phyloP scores from a whole-genome alignment of 2,888 invertebrate species.

The Linhomoeus sp. region DNA sequence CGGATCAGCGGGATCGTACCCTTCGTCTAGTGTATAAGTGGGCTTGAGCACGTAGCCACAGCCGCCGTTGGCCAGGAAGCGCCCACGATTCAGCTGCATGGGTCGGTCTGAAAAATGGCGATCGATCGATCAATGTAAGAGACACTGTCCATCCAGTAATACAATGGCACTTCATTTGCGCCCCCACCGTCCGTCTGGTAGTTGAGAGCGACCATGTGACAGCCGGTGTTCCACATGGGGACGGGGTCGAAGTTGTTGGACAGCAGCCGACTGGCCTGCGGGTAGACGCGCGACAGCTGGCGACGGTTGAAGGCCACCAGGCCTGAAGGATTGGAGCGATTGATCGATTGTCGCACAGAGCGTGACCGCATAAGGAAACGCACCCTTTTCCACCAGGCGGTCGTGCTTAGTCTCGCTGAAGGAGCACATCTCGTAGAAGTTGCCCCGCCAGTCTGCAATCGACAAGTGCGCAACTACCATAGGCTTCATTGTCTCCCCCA shows the following conservation, averaged over 20 bases:
- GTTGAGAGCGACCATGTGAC: conserved; percentile 91
- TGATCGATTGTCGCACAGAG: too few species aligned
- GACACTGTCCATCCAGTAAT: too few species aligned
- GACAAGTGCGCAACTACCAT: background rate
- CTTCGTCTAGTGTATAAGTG: conserved; percentile 57
- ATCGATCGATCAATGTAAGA: too few species aligned
- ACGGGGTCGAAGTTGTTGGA: conserved; percentile 92
- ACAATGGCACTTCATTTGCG: too few species aligned
- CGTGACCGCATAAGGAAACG: conserved; percentile 9
- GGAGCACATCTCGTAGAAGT: conserved; percentile 82
- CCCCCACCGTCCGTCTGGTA: conserved; percentile 57
- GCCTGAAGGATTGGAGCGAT: too few species aligned
- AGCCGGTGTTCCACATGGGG: conserved; percentile 81
- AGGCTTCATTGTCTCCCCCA: too few species aligned
- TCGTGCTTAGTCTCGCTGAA: conserved; percentile 91
- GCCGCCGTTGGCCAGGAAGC: conserved; percentile 69
- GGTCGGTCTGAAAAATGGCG: conserved; percentile 45
- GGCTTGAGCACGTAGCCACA: conserved; percentile 84
- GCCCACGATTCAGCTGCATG: conserved; percentile 86
- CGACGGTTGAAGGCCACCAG: conserved; percentile 27
- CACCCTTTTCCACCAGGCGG: conserved; percentile 45
- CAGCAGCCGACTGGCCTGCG: conserved; percentile 65
- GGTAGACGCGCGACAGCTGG: conserved; percentile 84
- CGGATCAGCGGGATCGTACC: conserved; percentile 48
- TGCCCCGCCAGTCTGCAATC: background rate